Evolutionary conservation across 2,888 invertebrate genomes (phyloP), one percentile per base, ranked within the genome.

Genomic region (Blastobasis lacticolella): DNA sequence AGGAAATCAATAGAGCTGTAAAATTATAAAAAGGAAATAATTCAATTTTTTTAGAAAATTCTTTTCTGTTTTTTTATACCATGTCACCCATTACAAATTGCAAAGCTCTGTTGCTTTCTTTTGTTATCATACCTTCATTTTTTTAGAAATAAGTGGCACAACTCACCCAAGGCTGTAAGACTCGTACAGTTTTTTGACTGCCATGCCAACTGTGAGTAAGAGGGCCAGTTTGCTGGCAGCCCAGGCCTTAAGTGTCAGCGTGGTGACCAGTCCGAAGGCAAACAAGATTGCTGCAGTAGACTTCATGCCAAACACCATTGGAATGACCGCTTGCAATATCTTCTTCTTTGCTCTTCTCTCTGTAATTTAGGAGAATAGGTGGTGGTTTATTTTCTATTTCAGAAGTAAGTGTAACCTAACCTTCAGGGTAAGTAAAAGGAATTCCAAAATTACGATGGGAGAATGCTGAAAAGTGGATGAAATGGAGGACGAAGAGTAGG

Each of bases 191-290:
- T 89, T 91, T 73, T 91, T 92, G 56, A 89, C 69, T 5, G 91
- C 88, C 71, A 93, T 87, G 57, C 90, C 86, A 0, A 88, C 81
- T 0, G 94, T 91, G 8, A 92, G 88, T n/a, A 92, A 60, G 8
- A 93, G 76, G 0, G 94, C 93, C 56, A 92, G 66, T 66, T 94
- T 94, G 49, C 93, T 92, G 46, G 93, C 89, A n/a, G 91, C 73
- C 58, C 93, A 84, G 0, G 94, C 92, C 70, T 94, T 94, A 6
- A 94, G 63, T 0, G 93, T 92, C 4, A 93, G 76, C 6, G 90
- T 71, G 0, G 91, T 90, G 38, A 94, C 90, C 1, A 91, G 82
- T 42, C 91, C 88, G 54, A 93, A 79, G 0, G 90, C 90, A 48
- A 93, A 85, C 57, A 92, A 84, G 46, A 91, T 89, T 59, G 91